phyloP scores from a whole-genome alignment of 1,140 invertebrate genomes.

The Liolophura sinensis region DNA sequence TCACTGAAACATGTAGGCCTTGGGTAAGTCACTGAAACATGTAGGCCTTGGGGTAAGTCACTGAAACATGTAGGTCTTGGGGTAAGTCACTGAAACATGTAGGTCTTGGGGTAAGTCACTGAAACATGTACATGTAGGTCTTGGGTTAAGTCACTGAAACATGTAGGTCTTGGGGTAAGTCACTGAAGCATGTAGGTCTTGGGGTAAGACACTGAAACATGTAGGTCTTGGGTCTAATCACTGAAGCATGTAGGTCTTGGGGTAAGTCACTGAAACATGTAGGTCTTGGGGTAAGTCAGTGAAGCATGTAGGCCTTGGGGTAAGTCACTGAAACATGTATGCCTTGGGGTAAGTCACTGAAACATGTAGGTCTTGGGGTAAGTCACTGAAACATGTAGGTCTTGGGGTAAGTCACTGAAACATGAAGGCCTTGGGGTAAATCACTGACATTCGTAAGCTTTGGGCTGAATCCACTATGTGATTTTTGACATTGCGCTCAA shows the following conservation, averaged over 20 bases:
- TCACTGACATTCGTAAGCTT: too few species aligned
- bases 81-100: slow-evolving; percentile 68
- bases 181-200: too few species aligned
- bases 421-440: too few species aligned
- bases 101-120: slow-evolving; percentile 67
- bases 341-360: slow-evolving; percentile 68
- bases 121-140: too few species aligned
- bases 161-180: slow-evolving; percentile 68
- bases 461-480: too few species aligned
- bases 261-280: slow-evolving; percentile 68
- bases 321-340: slow-evolving; percentile 63
- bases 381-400: slow-evolving; percentile 52
- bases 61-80: slow-evolving; percentile 51
- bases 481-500: too few species aligned
- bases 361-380: slow-evolving; percentile 66
- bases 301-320: slow-evolving; percentile 62
- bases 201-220: slow-evolving; percentile 73
- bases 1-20: slow-evolving; percentile 21
- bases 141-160: slow-evolving; percentile 71
- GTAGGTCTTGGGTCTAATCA: slow-evolving; percentile 52
- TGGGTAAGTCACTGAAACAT: slow-evolving; percentile 71
- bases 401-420: slow-evolving; percentile 70
- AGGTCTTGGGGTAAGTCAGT: slow-evolving; percentile 67
- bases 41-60: slow-evolving; percentile 67
- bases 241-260: slow-evolving; percentile 51